Evolutionary conservation across 1,140 invertebrate genomes (phyloP).

Genomic region (Bombus pascuorum): DNA sequence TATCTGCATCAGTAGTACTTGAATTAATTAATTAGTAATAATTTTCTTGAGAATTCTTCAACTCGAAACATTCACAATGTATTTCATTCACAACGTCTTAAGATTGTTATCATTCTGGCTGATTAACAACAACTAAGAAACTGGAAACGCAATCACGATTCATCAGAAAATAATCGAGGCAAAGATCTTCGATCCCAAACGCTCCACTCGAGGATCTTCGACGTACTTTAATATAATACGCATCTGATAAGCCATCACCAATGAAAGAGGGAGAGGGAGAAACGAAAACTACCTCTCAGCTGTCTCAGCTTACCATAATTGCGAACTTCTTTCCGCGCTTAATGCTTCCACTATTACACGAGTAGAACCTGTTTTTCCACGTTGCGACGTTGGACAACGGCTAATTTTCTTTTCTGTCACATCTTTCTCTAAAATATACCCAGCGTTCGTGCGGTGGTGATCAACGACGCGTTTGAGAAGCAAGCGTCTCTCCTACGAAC

Average conservation of each 20-base stretch:
- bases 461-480: neutral
- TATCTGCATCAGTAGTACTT: too few relatives aligned
- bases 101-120: neutral
- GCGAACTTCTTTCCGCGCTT: constrained; percentile 42
- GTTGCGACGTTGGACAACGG: neutral
- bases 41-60: neutral
- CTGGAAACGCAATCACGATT: constrained; percentile 15
- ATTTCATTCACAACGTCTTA: neutral
- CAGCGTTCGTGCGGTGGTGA: neutral
- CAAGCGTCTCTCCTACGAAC: neutral
- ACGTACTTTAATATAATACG: neutral
- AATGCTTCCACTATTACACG: constrained; percentile 44
- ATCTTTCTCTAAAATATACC: constrained; percentile 18
- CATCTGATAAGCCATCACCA: neutral
- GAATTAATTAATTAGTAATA: too few relatives aligned
- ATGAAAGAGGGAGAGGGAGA: neutral
- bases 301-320: constrained; percentile 14
- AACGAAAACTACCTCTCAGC: neutral
- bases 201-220: neutral
- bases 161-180: constrained; percentile 20
- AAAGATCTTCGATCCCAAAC: neutral
- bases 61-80: neutral
- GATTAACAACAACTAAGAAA: constrained; percentile 22
- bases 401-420: constrained; percentile 42
- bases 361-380: constrained; percentile 31